Evolutionary conservation across 2,797 vertebrate species (phyloP).

Genomic region (Menidia menidia): DNA sequence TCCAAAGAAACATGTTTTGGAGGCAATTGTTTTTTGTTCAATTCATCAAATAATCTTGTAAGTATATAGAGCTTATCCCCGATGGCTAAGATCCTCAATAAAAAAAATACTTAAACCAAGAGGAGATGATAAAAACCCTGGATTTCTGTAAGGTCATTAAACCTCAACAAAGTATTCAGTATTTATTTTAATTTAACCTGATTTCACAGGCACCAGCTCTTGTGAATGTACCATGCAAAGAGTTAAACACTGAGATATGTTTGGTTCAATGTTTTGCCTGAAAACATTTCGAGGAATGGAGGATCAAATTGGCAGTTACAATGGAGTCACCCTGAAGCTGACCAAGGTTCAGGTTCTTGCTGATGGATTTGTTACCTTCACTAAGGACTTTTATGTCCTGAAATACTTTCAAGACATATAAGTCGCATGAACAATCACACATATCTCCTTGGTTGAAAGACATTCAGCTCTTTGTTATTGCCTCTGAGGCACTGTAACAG

Average conservation of each 20-base stretch:
- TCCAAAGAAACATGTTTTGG: too few species aligned
- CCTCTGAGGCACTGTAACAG: conserved; percentile 67
- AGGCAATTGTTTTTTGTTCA: background rate
- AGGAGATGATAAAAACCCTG: background rate
- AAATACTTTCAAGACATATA: background rate
- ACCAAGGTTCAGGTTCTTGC: conserved; percentile 16
- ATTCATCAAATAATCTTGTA: background rate
- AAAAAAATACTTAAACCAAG: too few species aligned
- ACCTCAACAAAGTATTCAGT: background rate
- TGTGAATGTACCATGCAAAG: background rate
- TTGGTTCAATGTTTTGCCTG: background rate
- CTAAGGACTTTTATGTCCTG: background rate
- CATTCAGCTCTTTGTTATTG: conserved; percentile 77
- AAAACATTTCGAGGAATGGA: background rate
- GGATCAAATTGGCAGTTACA: background rate
- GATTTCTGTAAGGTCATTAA: background rate
- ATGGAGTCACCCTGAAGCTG: background rate
- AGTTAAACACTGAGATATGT: background rate
- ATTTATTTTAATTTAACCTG: too few species aligned
- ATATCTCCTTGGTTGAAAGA: conserved; percentile 56
- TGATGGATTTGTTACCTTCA: conserved; percentile 10
- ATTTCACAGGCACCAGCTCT: background rate
- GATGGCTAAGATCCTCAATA: too few species aligned
- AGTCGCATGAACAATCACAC: conserved; percentile 18
- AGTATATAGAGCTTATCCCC: too few species aligned